These are phyloP conservation scores for Triplophysa yarkandensis DNA, from an alignment of 2,797 vertebrate genomes.

Conservation along the genomic window DNA sequence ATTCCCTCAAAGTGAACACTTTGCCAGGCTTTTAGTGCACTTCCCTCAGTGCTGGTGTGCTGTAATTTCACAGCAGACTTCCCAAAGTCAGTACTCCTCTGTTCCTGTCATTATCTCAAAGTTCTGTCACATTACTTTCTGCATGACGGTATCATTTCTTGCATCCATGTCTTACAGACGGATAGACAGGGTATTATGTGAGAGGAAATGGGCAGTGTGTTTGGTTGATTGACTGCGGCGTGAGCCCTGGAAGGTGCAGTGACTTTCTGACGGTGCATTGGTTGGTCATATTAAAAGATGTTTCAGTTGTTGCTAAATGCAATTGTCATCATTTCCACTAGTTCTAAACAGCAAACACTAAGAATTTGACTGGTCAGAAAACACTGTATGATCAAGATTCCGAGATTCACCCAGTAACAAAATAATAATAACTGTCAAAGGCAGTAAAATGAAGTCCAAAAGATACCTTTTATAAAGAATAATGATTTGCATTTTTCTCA, in stretches of 20 bases:
- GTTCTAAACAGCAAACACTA: not conserved
- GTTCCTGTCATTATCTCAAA: conserved; percentile 13
- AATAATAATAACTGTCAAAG: not conserved
- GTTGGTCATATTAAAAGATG: conserved; percentile 36
- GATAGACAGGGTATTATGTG: not conserved
- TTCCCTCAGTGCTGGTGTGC: conserved; percentile 46
- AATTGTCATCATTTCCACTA: not conserved
- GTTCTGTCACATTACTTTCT: conserved; percentile 42
- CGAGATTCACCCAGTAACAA: not conserved
- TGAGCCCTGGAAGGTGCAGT: conserved; percentile 19
- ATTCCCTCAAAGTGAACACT: conserved; percentile 52
- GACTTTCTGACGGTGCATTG: conserved; percentile 14
- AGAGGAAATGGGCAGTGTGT: conserved; percentile 12
- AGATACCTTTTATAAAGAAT: too few relatives aligned
- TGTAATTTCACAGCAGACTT: conserved; percentile 44
- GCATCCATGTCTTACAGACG: not conserved
- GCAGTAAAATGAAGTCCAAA: not conserved
- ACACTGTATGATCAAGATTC: not conserved
- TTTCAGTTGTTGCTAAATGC: not conserved
- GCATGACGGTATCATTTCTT: not conserved
- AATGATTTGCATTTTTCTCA: too few relatives aligned
- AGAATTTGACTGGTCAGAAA: not conserved
- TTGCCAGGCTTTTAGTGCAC: conserved; percentile 51
- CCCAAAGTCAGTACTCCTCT: conserved; percentile 34
- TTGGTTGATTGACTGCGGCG: conserved; percentile 35